Evolutionary conservation across 1,140 invertebrate species (phyloP).

Genomic region (Drosophila tsacasi): DNA sequence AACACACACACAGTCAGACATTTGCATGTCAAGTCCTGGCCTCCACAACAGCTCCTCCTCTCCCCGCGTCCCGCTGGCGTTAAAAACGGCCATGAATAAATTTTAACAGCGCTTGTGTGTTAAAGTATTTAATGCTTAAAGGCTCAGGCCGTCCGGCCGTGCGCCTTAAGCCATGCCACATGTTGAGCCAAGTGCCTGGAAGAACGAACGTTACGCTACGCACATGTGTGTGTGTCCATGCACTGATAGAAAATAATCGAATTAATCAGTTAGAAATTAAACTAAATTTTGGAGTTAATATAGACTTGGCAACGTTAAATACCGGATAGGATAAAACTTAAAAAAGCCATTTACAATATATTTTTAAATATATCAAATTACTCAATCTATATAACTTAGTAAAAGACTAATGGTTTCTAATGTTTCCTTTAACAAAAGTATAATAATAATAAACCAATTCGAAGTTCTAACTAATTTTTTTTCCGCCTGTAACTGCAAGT

Average conservation of each 20-base stretch:
- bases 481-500: not conserved
- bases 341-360: not conserved
- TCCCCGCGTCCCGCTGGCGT: constrained; percentile 51
- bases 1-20: constrained; percentile 58
- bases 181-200: constrained; percentile 55
- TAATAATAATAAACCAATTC: not conserved
- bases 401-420: not conserved
- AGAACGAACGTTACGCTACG: constrained; percentile 48
- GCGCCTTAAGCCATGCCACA: constrained; percentile 78
- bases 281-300: not conserved
- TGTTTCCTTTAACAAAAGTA: not conserved
- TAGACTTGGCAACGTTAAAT: not conserved
- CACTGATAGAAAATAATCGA: not conserved
- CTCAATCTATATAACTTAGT: not conserved
- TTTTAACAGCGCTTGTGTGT: constrained; percentile 82
- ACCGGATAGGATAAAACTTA: not conserved
- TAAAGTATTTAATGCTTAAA: constrained; percentile 83
- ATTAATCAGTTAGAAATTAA: not conserved
- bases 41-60: constrained; percentile 12
- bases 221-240: constrained; percentile 38
- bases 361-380: not conserved
- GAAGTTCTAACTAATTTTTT: not conserved
- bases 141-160: constrained; percentile 75
- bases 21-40: constrained; percentile 77
- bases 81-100: constrained; percentile 82